Evolutionary conservation across 2,113 vertebrate species (phyloP).

Genomic region (Glaucidium brasilianum): DNA sequence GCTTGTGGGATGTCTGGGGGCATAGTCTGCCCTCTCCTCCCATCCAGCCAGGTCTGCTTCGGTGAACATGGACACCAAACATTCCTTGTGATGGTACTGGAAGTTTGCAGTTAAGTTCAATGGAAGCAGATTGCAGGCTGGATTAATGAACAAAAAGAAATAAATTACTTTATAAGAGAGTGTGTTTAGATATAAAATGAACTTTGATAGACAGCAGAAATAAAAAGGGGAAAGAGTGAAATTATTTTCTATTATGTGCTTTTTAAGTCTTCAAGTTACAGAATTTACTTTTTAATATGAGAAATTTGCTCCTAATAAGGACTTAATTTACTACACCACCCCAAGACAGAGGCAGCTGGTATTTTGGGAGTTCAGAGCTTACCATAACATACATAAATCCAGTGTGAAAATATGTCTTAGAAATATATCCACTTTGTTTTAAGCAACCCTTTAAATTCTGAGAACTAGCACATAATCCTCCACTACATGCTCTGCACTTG

Average conservation of each 20-base stretch:
- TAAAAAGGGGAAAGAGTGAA: neutral
- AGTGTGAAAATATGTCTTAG: neutral
- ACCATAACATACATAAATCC: neutral
- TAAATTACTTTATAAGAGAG: neutral
- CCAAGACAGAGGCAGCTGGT: neutral
- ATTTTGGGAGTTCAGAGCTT: neutral
- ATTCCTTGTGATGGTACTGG: accelerated
- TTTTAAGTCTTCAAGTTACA: neutral
- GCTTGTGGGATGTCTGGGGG: neutral
- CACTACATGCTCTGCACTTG: neutral
- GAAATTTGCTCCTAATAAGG: neutral
- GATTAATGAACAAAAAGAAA: neutral
- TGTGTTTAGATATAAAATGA: neutral
- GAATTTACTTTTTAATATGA: neutral
- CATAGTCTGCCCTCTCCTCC: neutral
- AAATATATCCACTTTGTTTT: neutral
- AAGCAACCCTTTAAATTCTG: neutral
- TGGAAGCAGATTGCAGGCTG: neutral
- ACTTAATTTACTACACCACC: neutral
- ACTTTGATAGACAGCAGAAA: neutral
- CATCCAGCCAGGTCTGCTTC: neutral
- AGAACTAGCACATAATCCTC: neutral
- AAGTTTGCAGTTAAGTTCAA: neutral
- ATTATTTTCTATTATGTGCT: neutral
- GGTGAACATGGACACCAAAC: neutral